Evolutionary conservation across 2,888 invertebrate genomes (phyloP).

Genomic region (Hecatera dysodea): DNA sequence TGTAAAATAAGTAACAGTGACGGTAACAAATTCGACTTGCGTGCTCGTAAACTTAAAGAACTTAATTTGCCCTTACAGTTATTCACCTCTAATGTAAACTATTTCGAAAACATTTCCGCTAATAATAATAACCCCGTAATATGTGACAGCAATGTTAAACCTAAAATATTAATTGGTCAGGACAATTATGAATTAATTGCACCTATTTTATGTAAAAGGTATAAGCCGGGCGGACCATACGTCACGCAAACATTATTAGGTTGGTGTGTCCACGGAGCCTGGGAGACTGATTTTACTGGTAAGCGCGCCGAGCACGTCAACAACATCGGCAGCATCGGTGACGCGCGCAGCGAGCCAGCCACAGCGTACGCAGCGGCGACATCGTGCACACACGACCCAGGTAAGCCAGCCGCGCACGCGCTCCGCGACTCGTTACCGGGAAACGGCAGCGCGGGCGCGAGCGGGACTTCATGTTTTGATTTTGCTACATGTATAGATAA

Average conservation of each 20-base stretch:
- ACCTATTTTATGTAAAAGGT: background rate
- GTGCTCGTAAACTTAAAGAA: conserved; percentile 1
- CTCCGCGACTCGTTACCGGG: too few relatives aligned
- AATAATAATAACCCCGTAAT: too few relatives aligned
- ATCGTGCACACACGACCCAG: background rate
- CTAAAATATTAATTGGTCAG: background rate
- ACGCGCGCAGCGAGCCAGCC: background rate
- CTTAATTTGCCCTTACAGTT: background rate
- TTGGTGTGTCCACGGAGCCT: background rate
- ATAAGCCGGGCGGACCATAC: background rate
- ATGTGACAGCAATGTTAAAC: background rate
- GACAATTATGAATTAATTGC: background rate
- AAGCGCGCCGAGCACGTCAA: conserved; percentile 1
- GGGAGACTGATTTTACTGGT: background rate
- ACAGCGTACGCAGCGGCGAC: too few relatives aligned
- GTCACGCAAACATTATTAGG: background rate
- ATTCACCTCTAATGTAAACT: background rate
- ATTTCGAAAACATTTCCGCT: background rate
- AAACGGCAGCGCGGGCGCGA: too few relatives aligned
- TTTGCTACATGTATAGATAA: too few relatives aligned
- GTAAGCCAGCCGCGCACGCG: too few relatives aligned
- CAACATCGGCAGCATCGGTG: background rate
- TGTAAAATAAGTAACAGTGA: conserved; percentile 1
- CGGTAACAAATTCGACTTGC: background rate
- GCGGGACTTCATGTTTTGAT: too few relatives aligned